Evolutionary conservation across 1,140 invertebrate species (phyloP).

Genomic region (Drosophila burlai): DNA sequence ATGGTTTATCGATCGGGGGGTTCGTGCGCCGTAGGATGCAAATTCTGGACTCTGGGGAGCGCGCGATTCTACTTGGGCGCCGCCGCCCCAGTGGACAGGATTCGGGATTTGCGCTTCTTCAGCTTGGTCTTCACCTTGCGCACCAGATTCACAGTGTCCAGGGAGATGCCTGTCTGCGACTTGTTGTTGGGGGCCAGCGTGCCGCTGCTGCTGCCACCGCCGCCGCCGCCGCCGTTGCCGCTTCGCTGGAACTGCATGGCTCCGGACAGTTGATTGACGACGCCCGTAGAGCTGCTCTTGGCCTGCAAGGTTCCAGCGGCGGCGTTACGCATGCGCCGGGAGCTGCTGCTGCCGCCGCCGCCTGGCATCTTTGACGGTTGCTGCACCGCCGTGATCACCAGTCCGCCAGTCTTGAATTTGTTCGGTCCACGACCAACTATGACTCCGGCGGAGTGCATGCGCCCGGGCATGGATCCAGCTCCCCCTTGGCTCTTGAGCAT

Average conservation of each 20-base stretch:
- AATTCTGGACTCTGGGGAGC: neutral
- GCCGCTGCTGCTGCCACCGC: slow-evolving; percentile 3
- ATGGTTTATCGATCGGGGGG: slow-evolving; percentile 6
- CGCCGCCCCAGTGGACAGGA: slow-evolving; percentile 35
- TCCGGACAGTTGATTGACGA: slow-evolving; percentile 8
- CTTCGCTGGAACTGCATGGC: slow-evolving; percentile 42
- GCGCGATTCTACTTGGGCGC: slow-evolving; percentile 37
- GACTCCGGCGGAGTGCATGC: slow-evolving; percentile 40
- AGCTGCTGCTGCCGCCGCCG: slow-evolving; percentile 30
- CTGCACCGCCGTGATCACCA: slow-evolving; percentile 86
- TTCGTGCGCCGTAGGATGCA: neutral
- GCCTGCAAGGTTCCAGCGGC: slow-evolving; percentile 13
- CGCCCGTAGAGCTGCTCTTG: slow-evolving; percentile 24
- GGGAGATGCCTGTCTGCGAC: slow-evolving; percentile 37
- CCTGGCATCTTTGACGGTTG: slow-evolving; percentile 29
- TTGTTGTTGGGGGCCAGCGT: slow-evolving; percentile 48
- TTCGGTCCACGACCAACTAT: slow-evolving; percentile 28
- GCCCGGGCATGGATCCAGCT: slow-evolving; percentile 12
- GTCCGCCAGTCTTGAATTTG: slow-evolving; percentile 87
- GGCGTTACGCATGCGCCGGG: slow-evolving; percentile 52
- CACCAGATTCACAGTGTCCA: slow-evolving; percentile 68
- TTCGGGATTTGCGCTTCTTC: slow-evolving; percentile 78
- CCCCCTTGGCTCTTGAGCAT: slow-evolving; percentile 45
- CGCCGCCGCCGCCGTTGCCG: neutral
- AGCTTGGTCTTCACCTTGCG: slow-evolving; percentile 81